Base-by-base conservation (phyloP, 2,113 vertebrate species). In the Xenopus borealis region DNA sequence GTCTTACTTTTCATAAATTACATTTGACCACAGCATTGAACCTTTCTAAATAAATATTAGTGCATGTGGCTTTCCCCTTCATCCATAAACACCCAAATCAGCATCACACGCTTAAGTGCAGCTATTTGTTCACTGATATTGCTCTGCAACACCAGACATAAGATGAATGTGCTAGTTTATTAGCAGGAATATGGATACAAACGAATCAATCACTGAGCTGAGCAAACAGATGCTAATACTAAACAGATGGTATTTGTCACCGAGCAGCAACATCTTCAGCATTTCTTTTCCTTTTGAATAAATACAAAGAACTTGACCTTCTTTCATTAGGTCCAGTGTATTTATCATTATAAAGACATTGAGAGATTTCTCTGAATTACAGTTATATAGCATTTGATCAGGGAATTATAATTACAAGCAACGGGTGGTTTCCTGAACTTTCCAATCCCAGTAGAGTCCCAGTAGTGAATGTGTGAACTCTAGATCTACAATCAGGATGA, bases 191-290 rank as follows among this genome's bases (percentile, higher is more conserved):
- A 9, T 55, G n/a, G 27, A 69, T 69, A 63, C 59, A 76, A 46
- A n/a, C 57, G 69, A 69, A 76, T 76, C 66, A 76, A 76, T 76
- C 66, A 63, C 66, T 55, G 46, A 69, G 73, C 53, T 55, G 66
- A 69, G 14, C 46, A 76, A 76, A 76, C 73, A 76, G 73, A 69
- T 76, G 73, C 58, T 63, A 76, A 57, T 30, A 30, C 66, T 76
- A 76, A 76, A 69, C 73, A 76, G 73, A 76, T 76, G 73, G 73
- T 69, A 19, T 61, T 63, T 63, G 58, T 76, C 59, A 69, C 58
- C 66, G 33, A 69, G 61, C 57, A 10, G 27, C 72, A 75, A 30
- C 27, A 63, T 69, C 59, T 63, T 62, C 69, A 55, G 30, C 19
- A 9, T 76, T 69, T 66, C 33, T 47, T 57, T 57, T 23, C 72